Conservation (phyloP, 2,888 invertebrate species). For the Syrphus vitripennis region DNA sequence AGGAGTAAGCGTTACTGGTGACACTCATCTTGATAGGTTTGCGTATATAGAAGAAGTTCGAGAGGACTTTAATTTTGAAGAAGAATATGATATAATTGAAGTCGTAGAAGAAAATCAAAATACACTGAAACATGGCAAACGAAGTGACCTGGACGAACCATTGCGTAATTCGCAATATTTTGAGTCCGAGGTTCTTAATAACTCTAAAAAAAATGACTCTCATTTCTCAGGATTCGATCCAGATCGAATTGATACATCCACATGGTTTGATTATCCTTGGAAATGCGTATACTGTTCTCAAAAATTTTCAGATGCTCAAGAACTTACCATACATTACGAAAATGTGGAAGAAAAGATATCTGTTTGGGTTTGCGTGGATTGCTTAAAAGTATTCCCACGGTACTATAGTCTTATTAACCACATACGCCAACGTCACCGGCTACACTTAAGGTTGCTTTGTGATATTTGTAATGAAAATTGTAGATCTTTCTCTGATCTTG, state of each 20-base stretch:
- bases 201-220: neutral
- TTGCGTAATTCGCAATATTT: neutral
- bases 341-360: constrained; percentile 31
- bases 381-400: constrained; percentile 73
- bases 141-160: neutral
- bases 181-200: neutral
- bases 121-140: neutral
- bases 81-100: constrained; percentile 23
- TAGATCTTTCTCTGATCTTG: constrained; percentile 55
- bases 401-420: constrained; percentile 76
- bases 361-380: constrained; percentile 74
- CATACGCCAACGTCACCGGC: constrained; percentile 74
- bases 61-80: neutral
- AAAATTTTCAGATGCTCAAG: neutral
- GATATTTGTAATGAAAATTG: constrained; percentile 73
- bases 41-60: neutral
- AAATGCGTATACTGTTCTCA: constrained; percentile 64
- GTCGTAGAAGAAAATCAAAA: neutral
- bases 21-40: neutral
- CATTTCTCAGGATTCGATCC: neutral
- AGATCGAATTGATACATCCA: neutral
- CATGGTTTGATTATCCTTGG: constrained; percentile 72
- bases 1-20: neutral
- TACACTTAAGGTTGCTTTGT: constrained; percentile 72
- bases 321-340: constrained; percentile 50